A percentile compares a stretch with the other conserved stretches of the same genome.
Conservation (phyloP, 2,113 vertebrate species). For the Tenrec ecaudatus region DNA sequence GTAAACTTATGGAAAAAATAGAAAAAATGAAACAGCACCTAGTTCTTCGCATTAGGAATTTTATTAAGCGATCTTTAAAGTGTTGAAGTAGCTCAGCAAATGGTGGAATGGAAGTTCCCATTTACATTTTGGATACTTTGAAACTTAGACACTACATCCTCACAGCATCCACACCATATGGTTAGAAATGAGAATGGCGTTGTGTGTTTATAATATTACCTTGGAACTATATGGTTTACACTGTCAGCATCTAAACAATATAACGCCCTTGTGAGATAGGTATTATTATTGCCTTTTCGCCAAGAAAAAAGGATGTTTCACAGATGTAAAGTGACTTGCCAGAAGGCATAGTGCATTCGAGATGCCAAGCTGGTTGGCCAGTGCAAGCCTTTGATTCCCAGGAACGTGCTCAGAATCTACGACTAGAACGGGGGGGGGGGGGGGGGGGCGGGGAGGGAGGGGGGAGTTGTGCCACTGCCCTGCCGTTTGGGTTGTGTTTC, state of each 20-base stretch:
- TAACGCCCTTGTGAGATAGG: background rate
- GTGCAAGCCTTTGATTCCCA: background rate
- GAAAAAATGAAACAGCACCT: background rate
- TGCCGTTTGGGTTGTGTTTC: background rate
- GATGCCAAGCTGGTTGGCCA: background rate
- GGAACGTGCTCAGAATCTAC: background rate
- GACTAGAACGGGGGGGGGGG: background rate
- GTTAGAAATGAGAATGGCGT: slow-evolving; percentile 15
- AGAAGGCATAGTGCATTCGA: background rate
- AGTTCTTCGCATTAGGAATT: slow-evolving; percentile 5
- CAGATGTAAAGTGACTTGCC: slow-evolving; percentile 54
- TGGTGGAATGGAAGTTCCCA: background rate
- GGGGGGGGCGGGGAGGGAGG: background rate
- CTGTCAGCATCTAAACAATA: slow-evolving; percentile 38
- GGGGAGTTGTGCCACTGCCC: background rate
- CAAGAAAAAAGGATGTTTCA: slow-evolving; percentile 27
- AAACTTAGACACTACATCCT: background rate
- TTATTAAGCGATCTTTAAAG: background rate
- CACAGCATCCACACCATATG: background rate
- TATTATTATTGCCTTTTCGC: background rate
- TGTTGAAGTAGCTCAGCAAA: background rate
- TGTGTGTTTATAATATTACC: background rate
- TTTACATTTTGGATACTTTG: slow-evolving; percentile 2
- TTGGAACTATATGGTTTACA: background rate
- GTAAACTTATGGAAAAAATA: background rate